Evolutionary conservation across 1,140 invertebrate genomes (phyloP), one percentile per base, ranked within the genome.

Genomic region (Dryas iulia): DNA sequence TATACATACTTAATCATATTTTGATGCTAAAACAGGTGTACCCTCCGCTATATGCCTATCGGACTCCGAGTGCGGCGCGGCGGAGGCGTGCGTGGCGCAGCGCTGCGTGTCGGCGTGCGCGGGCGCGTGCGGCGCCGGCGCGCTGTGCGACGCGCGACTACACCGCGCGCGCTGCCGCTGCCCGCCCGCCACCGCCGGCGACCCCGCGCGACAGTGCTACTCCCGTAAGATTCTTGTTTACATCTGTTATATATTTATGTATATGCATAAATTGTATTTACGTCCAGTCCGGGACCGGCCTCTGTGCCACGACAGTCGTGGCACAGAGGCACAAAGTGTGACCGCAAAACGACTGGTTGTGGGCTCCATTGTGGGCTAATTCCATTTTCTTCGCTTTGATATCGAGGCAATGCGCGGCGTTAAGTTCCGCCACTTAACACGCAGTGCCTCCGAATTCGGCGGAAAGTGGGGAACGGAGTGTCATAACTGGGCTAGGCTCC

Each of bases 121-220:
- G 2, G 93, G 94, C 31, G 96, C 96, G 0, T 98, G 97, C 82
- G 97, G 96, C 31, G 88, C 93, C 8, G 94, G 95, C 72, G 96
- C 97, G 0, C 93, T 96, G 60, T 98, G 97, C 78, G 89, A 94
- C 12, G 95, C 96, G 0, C 90, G 92, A 21, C 92, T 94, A 71
- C 96, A 97, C 81, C 94, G 96, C 76, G 96, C 97, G 3, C 94
- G 94, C 8, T 98, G 97, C 81, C 94, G 94, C 71, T 98, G 97
- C 89, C 96, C 96, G 24, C 93, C 95, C 53, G 96, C 96, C 47
- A 97, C 95, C 89, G 96, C 96, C 59, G 97, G 97, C 73, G 96
- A 98, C 90, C 97, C 97, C 30, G 95, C 97, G 89, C 83, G 95
- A 6, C 93, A 95, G 75, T 98, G 97, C 78, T 97, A 96, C 86